Evolutionary conservation across 2,113 vertebrate genomes (phyloP), one percentile per base, ranked within the genome.

Genomic region (Plecturocebus donacophilus): DNA sequence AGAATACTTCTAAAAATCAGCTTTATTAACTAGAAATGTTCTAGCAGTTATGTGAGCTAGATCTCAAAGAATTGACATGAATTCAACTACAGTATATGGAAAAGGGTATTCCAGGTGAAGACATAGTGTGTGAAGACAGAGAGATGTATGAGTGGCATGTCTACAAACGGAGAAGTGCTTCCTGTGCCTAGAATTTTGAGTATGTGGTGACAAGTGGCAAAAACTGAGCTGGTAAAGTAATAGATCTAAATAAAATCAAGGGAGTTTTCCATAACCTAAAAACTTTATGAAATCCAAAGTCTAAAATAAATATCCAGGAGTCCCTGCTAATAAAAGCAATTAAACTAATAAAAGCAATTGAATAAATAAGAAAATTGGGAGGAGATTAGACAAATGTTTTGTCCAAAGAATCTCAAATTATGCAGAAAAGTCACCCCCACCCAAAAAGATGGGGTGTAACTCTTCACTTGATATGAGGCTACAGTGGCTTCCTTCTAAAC

Each of bases 371-470:
- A 9, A 38, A 82, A 25, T 5, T 5, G 8, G 47, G 47, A 3
- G 2, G 3, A 20, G 7, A 89, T 14, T 25, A 27, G 9, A 10
- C 8, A 17, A 21, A 11, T 12, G 20, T 64, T 25, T 21, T 13
- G 54, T 70, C 10, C 32, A 27, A 75, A 38, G 25, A 21, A 16
- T 45, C 11, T 8, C 14, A 20, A 84, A 12, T n/a, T 40, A n/a
- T 1, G 1, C 73, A 61, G 61, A 21, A 77, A 77, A 77, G 11
- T 27, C 32, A 12, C 8, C 3, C 20, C 10, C 32, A 20, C 14
- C 10, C 17, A 6, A 14, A 1, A 4, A 19, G 11, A 21, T 11
- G 30, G 35, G 12, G 4, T 5, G 0, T 14, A 19, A 5, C 17
- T 17, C 47, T 8, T 4, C 4, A 20, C 12, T 35, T 25, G 2